A percentile compares a stretch with the other conserved stretches of the same genome.
Evolutionary conservation across 2,113 vertebrate species (phyloP).

Genomic region (Hyaena hyaena): DNA sequence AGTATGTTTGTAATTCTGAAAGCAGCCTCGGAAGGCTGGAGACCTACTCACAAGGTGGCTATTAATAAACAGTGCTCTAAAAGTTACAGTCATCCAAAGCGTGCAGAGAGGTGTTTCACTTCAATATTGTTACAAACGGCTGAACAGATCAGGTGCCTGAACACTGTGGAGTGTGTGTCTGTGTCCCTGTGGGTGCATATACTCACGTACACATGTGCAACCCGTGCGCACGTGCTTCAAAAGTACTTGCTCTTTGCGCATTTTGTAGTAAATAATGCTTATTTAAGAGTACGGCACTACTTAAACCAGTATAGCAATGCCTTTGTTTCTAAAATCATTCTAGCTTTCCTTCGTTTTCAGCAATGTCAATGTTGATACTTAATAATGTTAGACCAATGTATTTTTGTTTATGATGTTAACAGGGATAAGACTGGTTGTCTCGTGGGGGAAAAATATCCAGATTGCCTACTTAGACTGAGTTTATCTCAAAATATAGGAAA

Average conservation of each 20-base stretch:
- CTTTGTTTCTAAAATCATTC: background rate
- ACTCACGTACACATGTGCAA: accelerated
- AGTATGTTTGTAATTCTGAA: slow-evolving; percentile 61
- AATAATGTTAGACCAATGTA: background rate
- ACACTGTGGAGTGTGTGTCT: background rate
- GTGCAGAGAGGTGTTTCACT: slow-evolving; percentile 77
- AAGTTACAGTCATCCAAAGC: slow-evolving; percentile 80
- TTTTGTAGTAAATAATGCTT: background rate
- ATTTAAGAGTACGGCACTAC: background rate
- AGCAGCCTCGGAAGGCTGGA: slow-evolving; percentile 78
- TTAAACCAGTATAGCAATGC: background rate
- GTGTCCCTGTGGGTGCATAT: background rate
- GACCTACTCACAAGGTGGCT: slow-evolving; percentile 83
- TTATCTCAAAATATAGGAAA: slow-evolving; percentile 41
- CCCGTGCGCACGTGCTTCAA: accelerated
- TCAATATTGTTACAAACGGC: slow-evolving; percentile 58
- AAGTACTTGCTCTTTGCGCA: background rate
- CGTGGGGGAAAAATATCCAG: background rate
- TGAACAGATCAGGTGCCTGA: slow-evolving; percentile 54
- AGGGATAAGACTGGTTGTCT: background rate
- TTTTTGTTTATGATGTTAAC: background rate
- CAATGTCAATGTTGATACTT: background rate
- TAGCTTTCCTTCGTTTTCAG: background rate
- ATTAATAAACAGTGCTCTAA: slow-evolving; percentile 84
- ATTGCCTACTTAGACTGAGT: background rate